These are phyloP conservation scores for Drosophila suzukii DNA, from an alignment of 1,140 invertebrate species.

Conservation along the genomic window DNA sequence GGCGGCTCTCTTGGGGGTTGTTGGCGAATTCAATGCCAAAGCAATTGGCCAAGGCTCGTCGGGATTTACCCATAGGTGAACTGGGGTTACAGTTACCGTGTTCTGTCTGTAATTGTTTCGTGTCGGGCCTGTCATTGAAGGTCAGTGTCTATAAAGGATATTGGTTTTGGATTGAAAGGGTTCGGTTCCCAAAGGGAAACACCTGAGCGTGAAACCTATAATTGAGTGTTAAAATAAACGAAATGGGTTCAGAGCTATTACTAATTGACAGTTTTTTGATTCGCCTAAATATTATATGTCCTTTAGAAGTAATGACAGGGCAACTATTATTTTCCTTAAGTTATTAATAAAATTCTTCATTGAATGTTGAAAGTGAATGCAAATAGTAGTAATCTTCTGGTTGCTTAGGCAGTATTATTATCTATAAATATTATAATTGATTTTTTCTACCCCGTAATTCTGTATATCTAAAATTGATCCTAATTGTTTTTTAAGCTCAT, in stretches of 20 bases:
- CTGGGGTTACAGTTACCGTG: constrained; percentile 19
- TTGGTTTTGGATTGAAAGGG: constrained; percentile 17
- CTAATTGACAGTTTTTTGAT: background rate
- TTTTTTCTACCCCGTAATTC: background rate
- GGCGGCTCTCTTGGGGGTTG: constrained; percentile 26
- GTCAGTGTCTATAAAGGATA: constrained; percentile 26
- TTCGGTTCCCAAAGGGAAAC: constrained; percentile 1
- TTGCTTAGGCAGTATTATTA: too few relatives aligned
- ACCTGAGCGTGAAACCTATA: background rate
- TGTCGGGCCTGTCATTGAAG: constrained; percentile 26
- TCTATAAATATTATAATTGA: too few relatives aligned
- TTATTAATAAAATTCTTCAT: too few relatives aligned
- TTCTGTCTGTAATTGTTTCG: constrained; percentile 9
- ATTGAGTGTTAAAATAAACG: constrained; percentile 19
- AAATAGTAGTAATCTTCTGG: too few relatives aligned
- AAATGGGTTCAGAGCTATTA: background rate
- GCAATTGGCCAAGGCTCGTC: constrained; percentile 45
- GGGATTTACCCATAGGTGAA: constrained; percentile 39
- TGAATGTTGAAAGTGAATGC: too few relatives aligned
- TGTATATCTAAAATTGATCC: background rate
- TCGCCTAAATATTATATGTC: background rate
- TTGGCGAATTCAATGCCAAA: constrained; percentile 67
- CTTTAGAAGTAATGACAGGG: background rate
- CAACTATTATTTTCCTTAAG: too few relatives aligned
- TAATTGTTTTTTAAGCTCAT: background rate